These are phyloP conservation scores for Peromyscus attwateri DNA, from an alignment of 2,797 vertebrate species.

Conservation along the genomic window DNA sequence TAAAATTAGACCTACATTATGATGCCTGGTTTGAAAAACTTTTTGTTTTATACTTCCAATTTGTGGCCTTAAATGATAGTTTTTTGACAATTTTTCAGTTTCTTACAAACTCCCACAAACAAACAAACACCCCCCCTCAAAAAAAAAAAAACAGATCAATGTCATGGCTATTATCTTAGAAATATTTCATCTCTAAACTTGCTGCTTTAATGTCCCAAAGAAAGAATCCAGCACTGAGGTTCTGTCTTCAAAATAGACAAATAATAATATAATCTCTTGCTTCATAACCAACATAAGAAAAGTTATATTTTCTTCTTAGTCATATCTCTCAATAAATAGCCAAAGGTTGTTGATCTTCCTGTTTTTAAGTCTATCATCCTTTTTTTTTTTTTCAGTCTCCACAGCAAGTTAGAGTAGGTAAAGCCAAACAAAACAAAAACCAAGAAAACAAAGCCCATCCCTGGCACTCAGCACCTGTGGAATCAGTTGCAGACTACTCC, in stretches of 20 bases:
- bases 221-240: background rate
- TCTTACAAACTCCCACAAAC: background rate
- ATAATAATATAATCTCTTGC: background rate
- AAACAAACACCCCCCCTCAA: background rate
- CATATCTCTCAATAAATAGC: background rate
- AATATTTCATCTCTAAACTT: background rate
- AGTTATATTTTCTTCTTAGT: background rate
- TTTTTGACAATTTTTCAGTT: background rate
- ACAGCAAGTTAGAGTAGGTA: background rate
- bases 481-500: background rate
- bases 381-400: background rate
- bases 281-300: background rate
- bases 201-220: background rate
- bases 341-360: background rate
- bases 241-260: background rate
- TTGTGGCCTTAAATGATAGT: background rate
- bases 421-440: background rate
- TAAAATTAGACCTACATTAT: background rate
- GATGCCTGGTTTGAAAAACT: background rate
- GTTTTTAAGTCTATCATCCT: background rate
- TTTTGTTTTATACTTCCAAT: constrained; percentile 35
- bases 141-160: background rate
- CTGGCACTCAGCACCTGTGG: background rate
- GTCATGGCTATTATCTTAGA: background rate
- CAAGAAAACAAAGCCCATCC: background rate